Percentiles rank a stretch among this genome's conserved stretches.
Evolutionary conservation across 2,888 invertebrate genomes (phyloP).

Genomic region (Adelphocoris suturalis): DNA sequence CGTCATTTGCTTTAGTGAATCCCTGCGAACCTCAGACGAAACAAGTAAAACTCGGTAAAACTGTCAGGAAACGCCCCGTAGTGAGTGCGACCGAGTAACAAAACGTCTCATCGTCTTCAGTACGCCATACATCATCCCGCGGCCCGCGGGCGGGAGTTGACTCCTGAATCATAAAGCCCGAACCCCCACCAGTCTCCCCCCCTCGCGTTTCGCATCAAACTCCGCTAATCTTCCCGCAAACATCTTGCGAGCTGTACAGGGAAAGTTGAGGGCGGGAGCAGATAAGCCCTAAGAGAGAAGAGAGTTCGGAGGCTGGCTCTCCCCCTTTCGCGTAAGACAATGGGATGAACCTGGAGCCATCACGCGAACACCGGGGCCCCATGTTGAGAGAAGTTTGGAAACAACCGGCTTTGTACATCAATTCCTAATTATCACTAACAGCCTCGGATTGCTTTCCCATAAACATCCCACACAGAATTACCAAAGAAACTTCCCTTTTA

Average conservation of each 20-base stretch:
- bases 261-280: not conserved
- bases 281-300: not conserved
- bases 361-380: not conserved
- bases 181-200: not conserved
- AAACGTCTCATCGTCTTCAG: not conserved
- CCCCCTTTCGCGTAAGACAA: not conserved
- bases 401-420: not conserved
- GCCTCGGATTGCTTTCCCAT: not conserved
- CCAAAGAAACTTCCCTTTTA: too few relatives aligned
- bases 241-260: conserved; percentile 3
- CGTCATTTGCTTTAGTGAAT: too few relatives aligned
- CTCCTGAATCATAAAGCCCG: conserved; percentile 23
- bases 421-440: conserved; percentile 6
- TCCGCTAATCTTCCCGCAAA: conserved; percentile 13
- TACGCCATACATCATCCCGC: not conserved
- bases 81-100: conserved; percentile 19
- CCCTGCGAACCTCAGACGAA: not conserved
- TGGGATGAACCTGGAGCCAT: not conserved
- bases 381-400: not conserved
- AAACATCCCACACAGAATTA: not conserved
- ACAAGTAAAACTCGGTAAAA: conserved; percentile 1
- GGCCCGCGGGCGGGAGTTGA: conserved; percentile 7
- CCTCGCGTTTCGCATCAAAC: not conserved
- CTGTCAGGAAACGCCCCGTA: conserved; percentile 5
- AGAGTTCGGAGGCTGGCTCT: not conserved